Conservation (phyloP, 92 coral and sea anemone genomes). For the Porites cylindrica region DNA sequence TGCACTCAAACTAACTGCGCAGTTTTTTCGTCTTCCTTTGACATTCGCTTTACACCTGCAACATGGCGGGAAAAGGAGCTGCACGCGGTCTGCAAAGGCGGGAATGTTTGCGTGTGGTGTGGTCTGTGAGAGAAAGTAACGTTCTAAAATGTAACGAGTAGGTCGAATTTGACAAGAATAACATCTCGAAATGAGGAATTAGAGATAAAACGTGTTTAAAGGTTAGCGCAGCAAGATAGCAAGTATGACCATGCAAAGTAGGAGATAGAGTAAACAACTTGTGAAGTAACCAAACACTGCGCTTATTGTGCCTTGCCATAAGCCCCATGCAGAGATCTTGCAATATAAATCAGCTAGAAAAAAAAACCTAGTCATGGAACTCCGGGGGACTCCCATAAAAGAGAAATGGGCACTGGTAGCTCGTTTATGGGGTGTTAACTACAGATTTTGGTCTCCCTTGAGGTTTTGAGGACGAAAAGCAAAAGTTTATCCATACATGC, state of each 20-base stretch:
- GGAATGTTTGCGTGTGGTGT: not conserved
- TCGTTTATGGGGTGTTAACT: too few relatives aligned
- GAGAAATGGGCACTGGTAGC: too few relatives aligned
- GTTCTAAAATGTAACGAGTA: not conserved
- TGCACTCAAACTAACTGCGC: not conserved
- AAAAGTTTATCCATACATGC: too few relatives aligned
- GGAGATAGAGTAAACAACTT: conserved; percentile 41
- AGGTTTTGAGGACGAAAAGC: too few relatives aligned
- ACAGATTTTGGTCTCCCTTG: too few relatives aligned
- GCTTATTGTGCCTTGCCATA: not conserved
- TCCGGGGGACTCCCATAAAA: not conserved
- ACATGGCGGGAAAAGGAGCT: not conserved
- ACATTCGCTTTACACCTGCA: not conserved
- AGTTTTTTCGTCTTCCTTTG: not conserved
- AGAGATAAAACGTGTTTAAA: not conserved
- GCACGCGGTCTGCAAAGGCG: not conserved
- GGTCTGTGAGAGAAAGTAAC: not conserved
- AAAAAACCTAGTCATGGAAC: not conserved
- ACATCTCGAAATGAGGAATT: not conserved
- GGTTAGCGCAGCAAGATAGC: not conserved
- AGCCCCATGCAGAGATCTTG: conserved; percentile 9
- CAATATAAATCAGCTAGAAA: not conserved
- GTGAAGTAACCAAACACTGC: conserved; percentile 7
- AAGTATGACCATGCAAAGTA: not conserved
- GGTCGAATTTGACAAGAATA: not conserved